Conservation (phyloP, 2,888 invertebrate species). For the Atrina japonica region DNA sequence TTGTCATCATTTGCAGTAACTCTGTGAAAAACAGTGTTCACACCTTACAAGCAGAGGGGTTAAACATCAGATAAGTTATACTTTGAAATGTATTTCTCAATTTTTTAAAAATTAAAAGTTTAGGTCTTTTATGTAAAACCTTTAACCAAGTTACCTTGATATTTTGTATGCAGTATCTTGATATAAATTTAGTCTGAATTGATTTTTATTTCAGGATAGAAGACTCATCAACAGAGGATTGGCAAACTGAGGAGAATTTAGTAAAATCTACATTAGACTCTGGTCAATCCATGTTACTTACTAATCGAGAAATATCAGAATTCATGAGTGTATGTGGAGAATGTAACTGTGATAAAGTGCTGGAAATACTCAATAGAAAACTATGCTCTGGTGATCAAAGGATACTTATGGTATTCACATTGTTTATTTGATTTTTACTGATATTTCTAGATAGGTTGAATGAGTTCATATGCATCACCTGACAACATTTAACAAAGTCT, state of each 20-base stretch:
- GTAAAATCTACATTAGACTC: constrained; percentile 46
- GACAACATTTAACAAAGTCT: no score
- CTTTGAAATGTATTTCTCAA: no score
- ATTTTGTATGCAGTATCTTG: no score
- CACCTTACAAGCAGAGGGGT: neutral
- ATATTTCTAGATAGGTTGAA: no score
- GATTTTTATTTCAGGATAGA: constrained; percentile 38
- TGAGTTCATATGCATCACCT: no score
- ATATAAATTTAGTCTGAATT: no score
- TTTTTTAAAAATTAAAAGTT: no score
- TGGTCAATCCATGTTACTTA: constrained; percentile 35
- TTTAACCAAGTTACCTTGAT: no score
- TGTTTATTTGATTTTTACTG: neutral
- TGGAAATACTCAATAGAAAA: constrained; percentile 58
- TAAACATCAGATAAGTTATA: neutral
- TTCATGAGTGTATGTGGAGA: constrained; percentile 59
- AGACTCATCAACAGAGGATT: constrained; percentile 49
- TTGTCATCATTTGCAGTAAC: no score
- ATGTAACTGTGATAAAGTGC: constrained; percentile 69
- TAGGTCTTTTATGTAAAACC: no score
- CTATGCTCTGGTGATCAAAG: constrained; percentile 42
- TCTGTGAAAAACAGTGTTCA: neutral
- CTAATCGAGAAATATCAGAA: constrained; percentile 49
- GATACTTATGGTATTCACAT: constrained; percentile 52
- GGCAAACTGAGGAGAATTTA: constrained; percentile 58